phyloP scores from a whole-genome alignment of 2,797 vertebrate species.

The Peromyscus melanophrys region DNA sequence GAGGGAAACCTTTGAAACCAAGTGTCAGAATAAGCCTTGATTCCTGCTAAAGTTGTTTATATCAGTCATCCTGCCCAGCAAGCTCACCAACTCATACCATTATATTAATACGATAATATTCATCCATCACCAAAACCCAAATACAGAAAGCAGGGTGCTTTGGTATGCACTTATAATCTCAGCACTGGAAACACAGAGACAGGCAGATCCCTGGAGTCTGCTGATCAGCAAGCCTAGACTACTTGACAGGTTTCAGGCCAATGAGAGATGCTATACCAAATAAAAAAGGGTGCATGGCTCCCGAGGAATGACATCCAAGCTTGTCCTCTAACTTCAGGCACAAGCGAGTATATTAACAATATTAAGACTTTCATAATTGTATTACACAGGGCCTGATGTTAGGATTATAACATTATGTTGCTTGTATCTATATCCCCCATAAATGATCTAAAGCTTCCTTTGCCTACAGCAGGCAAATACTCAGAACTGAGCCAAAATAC shows the following conservation, averaged over 20 bases:
- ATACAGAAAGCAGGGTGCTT: not conserved
- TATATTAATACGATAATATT: not conserved
- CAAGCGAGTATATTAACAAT: not conserved
- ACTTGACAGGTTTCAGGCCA: not conserved
- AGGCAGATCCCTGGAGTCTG: not conserved
- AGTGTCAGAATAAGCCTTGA: not conserved
- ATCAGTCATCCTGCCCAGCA: not conserved
- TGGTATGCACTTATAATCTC: not conserved
- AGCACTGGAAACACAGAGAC: not conserved
- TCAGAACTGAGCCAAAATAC: not conserved
- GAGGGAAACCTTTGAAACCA: not conserved
- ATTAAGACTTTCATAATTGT: not conserved
- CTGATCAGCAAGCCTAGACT: not conserved
- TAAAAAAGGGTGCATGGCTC: not conserved
- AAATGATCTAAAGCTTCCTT: not conserved
- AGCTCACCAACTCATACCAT: not conserved
- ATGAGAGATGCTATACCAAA: not conserved
- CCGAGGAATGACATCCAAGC: not conserved
- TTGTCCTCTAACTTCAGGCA: not conserved
- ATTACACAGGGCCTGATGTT: not conserved
- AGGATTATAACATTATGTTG: not conserved
- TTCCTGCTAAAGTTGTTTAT: not conserved
- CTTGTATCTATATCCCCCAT: not conserved
- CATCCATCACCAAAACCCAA: not conserved
- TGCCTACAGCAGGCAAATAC: not conserved